These are phyloP conservation scores for Homarus gammarus DNA, from an alignment of 2,888 invertebrate species.

Conservation along the genomic window DNA sequence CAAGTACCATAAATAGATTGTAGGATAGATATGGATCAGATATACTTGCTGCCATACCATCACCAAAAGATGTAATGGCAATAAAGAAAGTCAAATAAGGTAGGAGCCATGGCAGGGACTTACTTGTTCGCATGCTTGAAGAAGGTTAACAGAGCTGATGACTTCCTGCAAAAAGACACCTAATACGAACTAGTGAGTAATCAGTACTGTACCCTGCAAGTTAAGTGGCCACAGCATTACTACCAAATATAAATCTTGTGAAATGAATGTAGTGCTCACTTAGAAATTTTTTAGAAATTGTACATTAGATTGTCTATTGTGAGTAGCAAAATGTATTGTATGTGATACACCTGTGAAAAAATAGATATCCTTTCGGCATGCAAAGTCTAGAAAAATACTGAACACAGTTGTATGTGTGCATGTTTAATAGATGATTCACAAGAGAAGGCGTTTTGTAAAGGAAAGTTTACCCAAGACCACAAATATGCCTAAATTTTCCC, in stretches of 20 bases:
- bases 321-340: neutral
- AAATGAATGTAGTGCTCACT: neutral
- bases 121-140: neutral
- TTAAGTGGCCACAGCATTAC: slow-evolving; percentile 5
- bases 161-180: neutral
- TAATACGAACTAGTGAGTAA: neutral
- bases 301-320: neutral
- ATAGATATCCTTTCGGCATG: neutral
- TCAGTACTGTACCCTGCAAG: neutral
- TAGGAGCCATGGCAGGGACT: neutral
- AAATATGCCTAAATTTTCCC: no score
- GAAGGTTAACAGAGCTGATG: neutral
- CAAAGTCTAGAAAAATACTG: neutral
- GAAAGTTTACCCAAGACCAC: no score
- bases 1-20: neutral
- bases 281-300: neutral
- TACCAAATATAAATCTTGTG: neutral
- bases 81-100: neutral
- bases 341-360: neutral
- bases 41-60: neutral
- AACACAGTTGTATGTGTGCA: neutral
- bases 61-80: neutral
- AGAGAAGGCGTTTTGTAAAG: neutral
- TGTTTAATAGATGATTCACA: neutral
- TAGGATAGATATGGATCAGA: neutral